A percentile compares a stretch with the other conserved stretches of the same genome.
Evolutionary conservation across 2,797 vertebrate genomes (phyloP).

Genomic region (Anableps anableps): DNA sequence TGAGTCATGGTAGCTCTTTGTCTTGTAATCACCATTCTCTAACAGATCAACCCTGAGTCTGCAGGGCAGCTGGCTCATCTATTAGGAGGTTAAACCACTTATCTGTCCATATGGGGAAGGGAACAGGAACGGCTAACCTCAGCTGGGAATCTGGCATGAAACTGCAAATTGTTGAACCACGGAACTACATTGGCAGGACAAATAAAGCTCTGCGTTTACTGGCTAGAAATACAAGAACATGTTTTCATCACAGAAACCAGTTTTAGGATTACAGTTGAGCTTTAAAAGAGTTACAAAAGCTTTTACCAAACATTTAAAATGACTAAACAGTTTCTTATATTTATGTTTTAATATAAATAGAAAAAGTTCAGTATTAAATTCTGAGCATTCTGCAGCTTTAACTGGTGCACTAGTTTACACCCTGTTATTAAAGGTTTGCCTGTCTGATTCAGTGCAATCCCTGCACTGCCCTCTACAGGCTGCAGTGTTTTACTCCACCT

Average conservation of each 20-base stretch:
- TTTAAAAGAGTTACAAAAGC: neutral
- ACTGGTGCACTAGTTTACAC: neutral
- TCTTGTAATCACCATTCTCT: constrained; percentile 60
- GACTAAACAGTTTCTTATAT: neutral
- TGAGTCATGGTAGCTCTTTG: constrained; percentile 34
- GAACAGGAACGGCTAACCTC: constrained; percentile 28
- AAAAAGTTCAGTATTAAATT: neutral
- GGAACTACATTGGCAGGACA: constrained; percentile 15
- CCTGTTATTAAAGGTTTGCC: neutral
- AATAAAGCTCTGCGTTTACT: constrained; percentile 56
- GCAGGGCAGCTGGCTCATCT: constrained; percentile 42
- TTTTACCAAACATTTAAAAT: neutral
- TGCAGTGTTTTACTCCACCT: neutral
- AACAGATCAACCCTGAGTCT: constrained; percentile 51
- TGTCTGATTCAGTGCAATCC: neutral
- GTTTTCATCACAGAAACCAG: neutral
- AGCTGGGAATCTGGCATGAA: constrained; percentile 45
- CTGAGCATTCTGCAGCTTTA: neutral
- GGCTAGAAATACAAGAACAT: neutral
- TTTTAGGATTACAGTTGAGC: neutral
- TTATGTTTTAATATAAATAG: neutral
- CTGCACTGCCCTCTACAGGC: constrained; percentile 49
- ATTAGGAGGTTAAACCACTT: constrained; percentile 74
- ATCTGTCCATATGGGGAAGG: constrained; percentile 69
- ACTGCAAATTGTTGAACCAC: constrained; percentile 17